Conservation (phyloP, 2,797 vertebrate genomes). For the Danio kyathit region DNA sequence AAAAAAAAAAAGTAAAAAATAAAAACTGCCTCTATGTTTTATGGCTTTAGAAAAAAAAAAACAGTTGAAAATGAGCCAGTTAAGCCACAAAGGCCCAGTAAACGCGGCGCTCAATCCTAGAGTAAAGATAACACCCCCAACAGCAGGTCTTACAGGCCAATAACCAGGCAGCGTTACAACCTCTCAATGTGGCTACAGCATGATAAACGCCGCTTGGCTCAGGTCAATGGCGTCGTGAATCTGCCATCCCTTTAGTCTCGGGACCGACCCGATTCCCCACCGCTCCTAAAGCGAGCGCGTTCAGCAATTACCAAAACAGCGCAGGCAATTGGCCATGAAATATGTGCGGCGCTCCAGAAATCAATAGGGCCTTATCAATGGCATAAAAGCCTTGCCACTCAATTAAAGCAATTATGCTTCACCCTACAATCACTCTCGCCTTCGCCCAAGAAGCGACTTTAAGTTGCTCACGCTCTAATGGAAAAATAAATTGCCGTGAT, state of each 20-base stretch:
- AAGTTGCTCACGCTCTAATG: constrained; percentile 61
- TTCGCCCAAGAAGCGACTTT: constrained; percentile 34
- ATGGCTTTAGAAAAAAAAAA: neutral
- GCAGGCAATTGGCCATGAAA: constrained; percentile 59
- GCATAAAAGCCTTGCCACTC: constrained; percentile 63
- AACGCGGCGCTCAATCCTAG: constrained; percentile 14
- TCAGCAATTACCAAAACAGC: constrained; percentile 50
- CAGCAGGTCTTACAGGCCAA: constrained; percentile 37
- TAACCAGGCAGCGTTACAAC: constrained; percentile 51
- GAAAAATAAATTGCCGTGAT: constrained; percentile 65
- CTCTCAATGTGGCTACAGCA: constrained; percentile 40
- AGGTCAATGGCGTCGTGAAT: constrained; percentile 41
- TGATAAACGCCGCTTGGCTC: constrained; percentile 42
- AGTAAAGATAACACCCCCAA: constrained; percentile 45
- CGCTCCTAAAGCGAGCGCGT: constrained; percentile 4
- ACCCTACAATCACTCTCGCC: constrained; percentile 43
- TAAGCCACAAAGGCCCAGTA: constrained; percentile 27
- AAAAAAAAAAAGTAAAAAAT: neutral
- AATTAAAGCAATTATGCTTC: constrained; percentile 65
- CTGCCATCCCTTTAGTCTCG: constrained; percentile 20
- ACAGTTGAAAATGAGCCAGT: neutral
- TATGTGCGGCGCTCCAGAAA: constrained; percentile 62
- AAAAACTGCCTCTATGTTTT: neutral
- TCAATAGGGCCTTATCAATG: constrained; percentile 72
- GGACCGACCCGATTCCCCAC: neutral